Evolutionary conservation across 2,888 invertebrate species (phyloP).

Genomic region (Dendrolimus pini): DNA sequence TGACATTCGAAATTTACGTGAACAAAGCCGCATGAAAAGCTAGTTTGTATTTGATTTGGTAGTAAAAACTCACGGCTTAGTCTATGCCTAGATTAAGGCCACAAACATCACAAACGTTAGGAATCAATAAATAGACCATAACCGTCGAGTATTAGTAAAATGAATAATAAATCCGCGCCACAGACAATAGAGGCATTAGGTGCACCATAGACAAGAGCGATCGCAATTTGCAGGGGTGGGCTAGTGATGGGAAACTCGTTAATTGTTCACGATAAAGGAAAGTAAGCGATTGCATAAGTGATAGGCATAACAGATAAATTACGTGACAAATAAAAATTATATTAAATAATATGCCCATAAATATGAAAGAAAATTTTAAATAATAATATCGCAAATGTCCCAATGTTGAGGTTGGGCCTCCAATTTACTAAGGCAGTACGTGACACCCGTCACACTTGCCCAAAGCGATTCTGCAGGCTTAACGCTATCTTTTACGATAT

Average conservation of each 20-base stretch:
- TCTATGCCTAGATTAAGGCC: background rate
- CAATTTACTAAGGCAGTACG: too few relatives aligned
- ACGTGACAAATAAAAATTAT: too few relatives aligned
- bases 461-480: too few relatives aligned
- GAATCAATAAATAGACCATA: conserved; percentile 53
- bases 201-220: conserved; percentile 58
- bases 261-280: background rate
- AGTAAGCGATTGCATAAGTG: background rate
- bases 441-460: too few relatives aligned
- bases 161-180: conserved; percentile 71
- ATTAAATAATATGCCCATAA: too few relatives aligned
- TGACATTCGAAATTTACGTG: background rate
- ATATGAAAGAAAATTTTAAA: too few relatives aligned
- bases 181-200: conserved; percentile 72
- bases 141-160: conserved; percentile 65
- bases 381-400: too few relatives aligned
- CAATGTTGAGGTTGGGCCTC: too few relatives aligned
- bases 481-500: too few relatives aligned
- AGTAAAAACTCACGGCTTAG: conserved; percentile 7
- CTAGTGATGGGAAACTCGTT: background rate
- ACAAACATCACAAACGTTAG: conserved; percentile 26
- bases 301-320: background rate
- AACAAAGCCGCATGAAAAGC: background rate
- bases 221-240: conserved; percentile 32
- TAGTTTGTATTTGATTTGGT: background rate